Evolutionary conservation across 2,888 invertebrate genomes (phyloP).

Genomic region (Coelogynopora nodosa): DNA sequence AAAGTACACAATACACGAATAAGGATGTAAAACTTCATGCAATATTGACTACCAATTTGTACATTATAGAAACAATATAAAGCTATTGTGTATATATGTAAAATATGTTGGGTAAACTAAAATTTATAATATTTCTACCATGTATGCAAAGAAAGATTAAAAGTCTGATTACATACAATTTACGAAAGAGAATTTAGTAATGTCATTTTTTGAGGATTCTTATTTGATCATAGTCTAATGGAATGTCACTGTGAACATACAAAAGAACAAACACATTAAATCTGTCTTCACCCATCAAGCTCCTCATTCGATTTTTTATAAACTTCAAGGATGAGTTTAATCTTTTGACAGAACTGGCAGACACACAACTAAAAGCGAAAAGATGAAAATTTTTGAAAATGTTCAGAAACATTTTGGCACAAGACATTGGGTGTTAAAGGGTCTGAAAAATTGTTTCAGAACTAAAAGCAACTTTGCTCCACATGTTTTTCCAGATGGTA

Average conservation of each 20-base stretch:
- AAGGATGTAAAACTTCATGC: too few relatives aligned
- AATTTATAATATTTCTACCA: too few relatives aligned
- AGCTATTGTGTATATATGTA: too few relatives aligned
- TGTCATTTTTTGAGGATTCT: background rate
- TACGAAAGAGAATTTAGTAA: conserved; percentile 20
- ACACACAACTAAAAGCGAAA: conserved; percentile 9
- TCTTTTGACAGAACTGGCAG: background rate
- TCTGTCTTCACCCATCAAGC: background rate
- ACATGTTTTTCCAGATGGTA: background rate
- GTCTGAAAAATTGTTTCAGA: background rate
- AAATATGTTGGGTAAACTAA: too few relatives aligned
- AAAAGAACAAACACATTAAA: background rate
- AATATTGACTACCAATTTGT: too few relatives aligned
- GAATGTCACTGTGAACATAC: conserved; percentile 7
- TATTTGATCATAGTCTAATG: conserved; percentile 6
- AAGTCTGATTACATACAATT: conserved; percentile 12
- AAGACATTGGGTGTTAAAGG: conserved; percentile 17
- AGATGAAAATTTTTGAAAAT: background rate
- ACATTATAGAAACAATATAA: too few relatives aligned
- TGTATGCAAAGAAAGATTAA: too few relatives aligned
- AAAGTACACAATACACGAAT: too few relatives aligned
- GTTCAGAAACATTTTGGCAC: conserved; percentile 21
- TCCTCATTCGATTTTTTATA: conserved; percentile 2
- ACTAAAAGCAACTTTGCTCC: background rate
- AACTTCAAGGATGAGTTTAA: conserved; percentile 13